Evolutionary conservation across 2,888 invertebrate genomes (phyloP).

Genomic region (Cordilura impudica): DNA sequence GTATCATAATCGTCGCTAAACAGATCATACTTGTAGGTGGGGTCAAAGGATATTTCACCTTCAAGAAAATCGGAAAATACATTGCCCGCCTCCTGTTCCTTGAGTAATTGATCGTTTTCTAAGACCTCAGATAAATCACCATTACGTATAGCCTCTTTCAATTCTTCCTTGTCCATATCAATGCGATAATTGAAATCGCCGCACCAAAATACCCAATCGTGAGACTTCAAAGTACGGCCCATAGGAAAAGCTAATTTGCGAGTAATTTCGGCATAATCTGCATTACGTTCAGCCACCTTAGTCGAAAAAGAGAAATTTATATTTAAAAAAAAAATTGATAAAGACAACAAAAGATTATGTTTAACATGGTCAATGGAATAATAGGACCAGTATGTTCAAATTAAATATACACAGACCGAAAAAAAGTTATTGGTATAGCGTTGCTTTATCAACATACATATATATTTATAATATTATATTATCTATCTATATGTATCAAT

Average conservation of each 20-base stretch:
- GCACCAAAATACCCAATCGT: constrained; percentile 99
- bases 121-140: constrained; percentile 84
- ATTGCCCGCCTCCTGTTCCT: constrained; percentile 87
- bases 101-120: constrained; percentile 91
- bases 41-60: constrained; percentile 93
- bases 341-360: no score
- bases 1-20: constrained; percentile 99
- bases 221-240: constrained; percentile 94
- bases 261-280: constrained; percentile 97
- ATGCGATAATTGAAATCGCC: constrained; percentile 99
- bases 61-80: constrained; percentile 96
- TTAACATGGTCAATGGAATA: no score
- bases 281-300: constrained; percentile 87
- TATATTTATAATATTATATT: no score
- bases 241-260: constrained; percentile 93
- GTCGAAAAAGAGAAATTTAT: no score
- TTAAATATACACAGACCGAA: no score
- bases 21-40: constrained; percentile 99
- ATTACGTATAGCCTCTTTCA: constrained; percentile 87
- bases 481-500: no score
- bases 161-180: constrained; percentile 96
- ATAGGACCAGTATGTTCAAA: no score
- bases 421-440: no score
- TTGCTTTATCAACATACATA: no score
- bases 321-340: no score